A percentile compares a stretch with the other conserved stretches of the same genome.
phyloP scores from a whole-genome alignment of 2,888 invertebrate genomes.

The Melanchra persicariae region DNA sequence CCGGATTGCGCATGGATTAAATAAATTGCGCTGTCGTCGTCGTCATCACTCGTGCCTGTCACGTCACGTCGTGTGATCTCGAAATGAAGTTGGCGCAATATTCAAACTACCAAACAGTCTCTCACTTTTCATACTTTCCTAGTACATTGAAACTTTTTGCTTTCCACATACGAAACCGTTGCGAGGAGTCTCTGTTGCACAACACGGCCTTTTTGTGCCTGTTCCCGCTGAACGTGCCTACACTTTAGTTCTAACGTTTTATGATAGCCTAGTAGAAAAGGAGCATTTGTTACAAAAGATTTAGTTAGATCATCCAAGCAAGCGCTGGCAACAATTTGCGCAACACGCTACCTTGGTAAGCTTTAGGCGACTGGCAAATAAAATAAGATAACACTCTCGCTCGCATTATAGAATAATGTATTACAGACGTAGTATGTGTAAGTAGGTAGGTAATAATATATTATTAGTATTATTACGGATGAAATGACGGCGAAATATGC shows the following conservation, averaged over 20 bases:
- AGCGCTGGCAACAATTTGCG: constrained; percentile 41
- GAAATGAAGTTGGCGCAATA: constrained; percentile 27
- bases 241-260: constrained; percentile 25
- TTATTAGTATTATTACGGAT: too few relatives aligned
- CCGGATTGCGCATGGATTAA: constrained; percentile 34
- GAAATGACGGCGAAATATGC: too few relatives aligned
- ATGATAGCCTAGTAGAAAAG: constrained; percentile 64
- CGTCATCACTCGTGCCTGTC: background rate
- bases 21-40: constrained; percentile 13
- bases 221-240: constrained; percentile 18
- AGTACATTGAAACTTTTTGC: constrained; percentile 63
- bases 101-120: constrained; percentile 13
- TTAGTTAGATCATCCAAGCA: constrained; percentile 36
- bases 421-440: background rate
- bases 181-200: constrained; percentile 47
- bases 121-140: constrained; percentile 32
- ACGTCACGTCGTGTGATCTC: constrained; percentile 6
- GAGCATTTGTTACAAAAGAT: constrained; percentile 65
- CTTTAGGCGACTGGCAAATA: constrained; percentile 34
- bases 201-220: constrained; percentile 37
- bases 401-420: background rate
- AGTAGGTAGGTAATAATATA: too few relatives aligned
- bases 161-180: constrained; percentile 58
- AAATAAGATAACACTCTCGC: constrained; percentile 5
- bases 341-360: constrained; percentile 34